A percentile compares a stretch with the other conserved stretches of the same genome.
phyloP scores from a whole-genome alignment of 2,888 invertebrate genomes.

The Cephonodes hylas region DNA sequence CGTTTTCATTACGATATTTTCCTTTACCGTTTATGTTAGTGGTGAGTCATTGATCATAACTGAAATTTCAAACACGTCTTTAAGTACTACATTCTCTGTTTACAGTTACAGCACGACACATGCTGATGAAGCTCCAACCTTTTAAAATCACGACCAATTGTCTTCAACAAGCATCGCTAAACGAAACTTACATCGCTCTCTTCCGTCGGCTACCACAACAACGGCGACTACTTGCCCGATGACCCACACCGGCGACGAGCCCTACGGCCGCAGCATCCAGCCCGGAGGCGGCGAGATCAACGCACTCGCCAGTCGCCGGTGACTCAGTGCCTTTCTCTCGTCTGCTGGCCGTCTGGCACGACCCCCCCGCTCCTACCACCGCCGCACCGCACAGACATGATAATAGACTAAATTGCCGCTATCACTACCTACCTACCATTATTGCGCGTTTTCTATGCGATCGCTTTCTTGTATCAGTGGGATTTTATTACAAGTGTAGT shows the following conservation, averaged over 20 bases:
- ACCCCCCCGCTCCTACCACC: conserved; percentile 18
- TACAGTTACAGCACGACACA: too few relatives aligned
- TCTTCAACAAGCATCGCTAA: too few relatives aligned
- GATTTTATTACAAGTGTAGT: not conserved
- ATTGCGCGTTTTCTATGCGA: not conserved
- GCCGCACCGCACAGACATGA: conserved; percentile 17
- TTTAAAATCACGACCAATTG: too few relatives aligned
- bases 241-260: not conserved
- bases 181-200: too few relatives aligned
- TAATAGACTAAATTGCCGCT: conserved; percentile 8
- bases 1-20: too few relatives aligned
- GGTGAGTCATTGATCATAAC: too few relatives aligned
- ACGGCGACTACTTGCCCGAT: not conserved
- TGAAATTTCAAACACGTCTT: too few relatives aligned
- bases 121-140: too few relatives aligned
- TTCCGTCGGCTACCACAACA: too few relatives aligned
- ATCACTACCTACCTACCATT: not conserved
- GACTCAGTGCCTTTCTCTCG: conserved; percentile 67
- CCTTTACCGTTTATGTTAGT: too few relatives aligned
- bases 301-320: conserved; percentile 33
- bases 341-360: conserved; percentile 60
- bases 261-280: conserved; percentile 19
- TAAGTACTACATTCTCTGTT: too few relatives aligned
- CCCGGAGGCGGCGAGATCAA: conserved; percentile 52
- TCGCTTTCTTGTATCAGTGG: not conserved